Evolutionary conservation across 2,113 vertebrate genomes (phyloP), one percentile per base, ranked within the genome.

Genomic region (Poicephalus meyeri): DNA sequence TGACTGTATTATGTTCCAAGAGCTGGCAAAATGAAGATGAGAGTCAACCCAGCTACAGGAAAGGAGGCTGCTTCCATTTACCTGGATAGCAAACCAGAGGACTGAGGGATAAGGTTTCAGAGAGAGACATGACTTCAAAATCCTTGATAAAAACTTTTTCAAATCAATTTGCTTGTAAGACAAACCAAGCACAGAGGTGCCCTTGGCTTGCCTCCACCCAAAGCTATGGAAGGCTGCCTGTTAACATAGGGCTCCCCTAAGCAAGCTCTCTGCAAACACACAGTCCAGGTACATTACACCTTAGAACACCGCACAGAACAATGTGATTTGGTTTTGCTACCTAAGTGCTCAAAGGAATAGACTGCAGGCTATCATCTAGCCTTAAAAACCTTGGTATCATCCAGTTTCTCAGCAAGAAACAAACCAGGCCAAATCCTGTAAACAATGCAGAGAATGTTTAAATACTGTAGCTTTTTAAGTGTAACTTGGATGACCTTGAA

Each of bases 121-220:
- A 78, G 31, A 86, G 66, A 94, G 65, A 41, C 0, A 1, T 3
- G 41, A 64, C 83, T 93, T 79, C 80, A 84, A 88, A 93, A 86
- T 77, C 72, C 65, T 79, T 13, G 19, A 61, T 79, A 56, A 84
- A 86, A 95, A 76, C n/a, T 79, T 91, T 25, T 42, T 5, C 0
- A 77, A 89, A 94, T 83, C 93, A 47, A 89, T 96, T 68, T 89
- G 31, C 71, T 95, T 49, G 20, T 69, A 72, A 92, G 44, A 76
- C 49, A 42, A 58, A 86, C 47, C 46, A 58, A 65, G 72, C 25
- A 15, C 2, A 3, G 61, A 47, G 35, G 25, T 91, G 88, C 90
- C 95, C 65, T 73, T 79, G 92, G 91, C 88, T 70, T 74, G 79
- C 87, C 89, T 63, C 24, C 4, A 25, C 80, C 71, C 87, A 79